Evolutionary conservation across 2,113 vertebrate species (phyloP).

Genomic region (Theristicus caerulescens): DNA sequence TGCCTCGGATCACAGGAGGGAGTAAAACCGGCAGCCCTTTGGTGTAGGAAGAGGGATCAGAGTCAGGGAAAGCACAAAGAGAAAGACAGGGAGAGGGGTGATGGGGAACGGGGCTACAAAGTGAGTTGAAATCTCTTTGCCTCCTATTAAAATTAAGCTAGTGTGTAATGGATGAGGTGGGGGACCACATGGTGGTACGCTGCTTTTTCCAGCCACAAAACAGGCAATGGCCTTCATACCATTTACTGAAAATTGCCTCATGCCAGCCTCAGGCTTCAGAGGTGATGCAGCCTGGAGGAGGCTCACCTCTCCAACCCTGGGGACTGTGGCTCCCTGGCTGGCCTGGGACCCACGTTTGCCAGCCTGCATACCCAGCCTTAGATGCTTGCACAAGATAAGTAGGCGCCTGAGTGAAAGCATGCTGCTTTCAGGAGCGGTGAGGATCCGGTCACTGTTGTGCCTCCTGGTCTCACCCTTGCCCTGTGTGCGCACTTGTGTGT

Average conservation of each 20-base stretch:
- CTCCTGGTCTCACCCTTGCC: background rate
- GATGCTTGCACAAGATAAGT: fast-evolving
- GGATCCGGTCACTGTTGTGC: background rate
- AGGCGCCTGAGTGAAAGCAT: background rate
- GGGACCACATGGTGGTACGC: fast-evolving
- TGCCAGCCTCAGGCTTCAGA: background rate
- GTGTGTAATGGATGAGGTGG: background rate
- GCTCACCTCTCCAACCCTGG: background rate
- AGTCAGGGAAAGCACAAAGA: background rate
- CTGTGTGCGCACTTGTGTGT: background rate
- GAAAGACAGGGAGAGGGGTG: background rate
- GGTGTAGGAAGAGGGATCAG: background rate
- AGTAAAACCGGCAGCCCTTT: background rate
- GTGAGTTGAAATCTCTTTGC: background rate
- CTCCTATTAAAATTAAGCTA: background rate
- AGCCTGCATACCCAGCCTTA: background rate
- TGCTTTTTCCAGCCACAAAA: background rate
- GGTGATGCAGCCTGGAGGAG: background rate
- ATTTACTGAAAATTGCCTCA: background rate
- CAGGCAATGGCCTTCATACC: background rate
- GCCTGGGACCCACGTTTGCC: background rate
- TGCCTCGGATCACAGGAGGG: background rate
- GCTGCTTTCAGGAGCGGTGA: background rate
- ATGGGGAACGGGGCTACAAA: background rate
- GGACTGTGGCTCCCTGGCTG: background rate